Percentiles rank a stretch among this genome's conserved stretches.
phyloP scores from a whole-genome alignment of 2,888 invertebrate species.

The Philonicus albiceps region DNA sequence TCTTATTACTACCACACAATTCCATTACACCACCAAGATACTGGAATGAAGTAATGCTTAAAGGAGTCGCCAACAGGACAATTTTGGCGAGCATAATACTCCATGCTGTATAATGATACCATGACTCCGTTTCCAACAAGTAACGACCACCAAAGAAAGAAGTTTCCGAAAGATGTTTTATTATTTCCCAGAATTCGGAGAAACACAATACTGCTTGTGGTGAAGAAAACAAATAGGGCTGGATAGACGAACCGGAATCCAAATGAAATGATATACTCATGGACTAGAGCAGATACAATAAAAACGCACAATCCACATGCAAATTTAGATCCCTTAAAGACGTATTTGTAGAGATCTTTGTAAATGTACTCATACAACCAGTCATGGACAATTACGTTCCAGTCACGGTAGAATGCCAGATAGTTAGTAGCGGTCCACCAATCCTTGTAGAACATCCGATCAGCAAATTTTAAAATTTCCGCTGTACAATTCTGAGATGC shows the following conservation, averaged over 20 bases:
- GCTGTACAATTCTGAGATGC: constrained; percentile 92
- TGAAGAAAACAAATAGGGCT: constrained; percentile 80
- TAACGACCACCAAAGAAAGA: constrained; percentile 84
- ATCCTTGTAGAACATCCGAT: constrained; percentile 85
- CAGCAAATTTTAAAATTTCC: constrained; percentile 86
- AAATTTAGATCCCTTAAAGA: constrained; percentile 63
- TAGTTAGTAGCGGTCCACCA: constrained; percentile 95
- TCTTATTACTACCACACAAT: not conserved
- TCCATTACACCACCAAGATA: constrained; percentile 64
- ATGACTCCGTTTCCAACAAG: constrained; percentile 76
- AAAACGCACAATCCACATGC: constrained; percentile 74
- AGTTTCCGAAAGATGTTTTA: constrained; percentile 70
- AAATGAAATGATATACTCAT: constrained; percentile 84
- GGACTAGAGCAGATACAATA: constrained; percentile 82
- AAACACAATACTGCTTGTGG: constrained; percentile 71
- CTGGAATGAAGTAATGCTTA: constrained; percentile 64
- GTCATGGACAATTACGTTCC: constrained; percentile 95
- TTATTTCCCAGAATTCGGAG: constrained; percentile 66
- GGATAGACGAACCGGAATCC: constrained; percentile 89
- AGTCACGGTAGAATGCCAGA: constrained; percentile 85
- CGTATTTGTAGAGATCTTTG: constrained; percentile 69
- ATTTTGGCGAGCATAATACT: constrained; percentile 64
- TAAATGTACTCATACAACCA: constrained; percentile 93
- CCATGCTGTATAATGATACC: constrained; percentile 80
- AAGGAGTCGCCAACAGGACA: constrained; percentile 55